A percentile compares a stretch with the other conserved stretches of the same genome.
Evolutionary conservation across 2,888 invertebrate species (phyloP).

Genomic region (Drosophila setosimentum): DNA sequence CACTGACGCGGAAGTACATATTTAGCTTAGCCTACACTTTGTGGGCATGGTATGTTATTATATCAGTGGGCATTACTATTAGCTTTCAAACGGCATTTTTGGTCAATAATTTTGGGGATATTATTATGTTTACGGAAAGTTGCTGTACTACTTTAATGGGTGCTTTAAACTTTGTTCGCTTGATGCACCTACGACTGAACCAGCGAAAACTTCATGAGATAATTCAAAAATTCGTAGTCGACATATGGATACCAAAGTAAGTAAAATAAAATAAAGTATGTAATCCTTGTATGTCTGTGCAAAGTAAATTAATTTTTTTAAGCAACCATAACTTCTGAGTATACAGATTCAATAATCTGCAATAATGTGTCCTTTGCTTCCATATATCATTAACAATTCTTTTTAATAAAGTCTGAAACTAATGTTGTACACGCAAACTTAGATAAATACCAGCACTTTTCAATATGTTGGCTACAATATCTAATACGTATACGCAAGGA

Average conservation of each 20-base stretch:
- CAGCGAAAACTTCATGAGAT: constrained; percentile 74
- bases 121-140: constrained; percentile 83
- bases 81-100: constrained; percentile 82
- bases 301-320: neutral
- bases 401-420: neutral
- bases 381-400: neutral
- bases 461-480: neutral
- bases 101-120: constrained; percentile 79
- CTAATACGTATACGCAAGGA: neutral
- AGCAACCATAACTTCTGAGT: neutral
- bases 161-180: constrained; percentile 81
- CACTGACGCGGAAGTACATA: neutral
- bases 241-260: constrained; percentile 84
- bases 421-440: neutral
- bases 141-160: constrained; percentile 85
- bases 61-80: constrained; percentile 81
- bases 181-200: constrained; percentile 82
- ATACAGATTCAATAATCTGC: neutral
- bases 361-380: neutral
- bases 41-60: constrained; percentile 83
- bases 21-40: constrained; percentile 57
- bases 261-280: constrained; percentile 8
- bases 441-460: neutral
- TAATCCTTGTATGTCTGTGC: neutral
- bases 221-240: constrained; percentile 75